Base-by-base conservation (phyloP, 1,140 invertebrate genomes). In the Trachelipus rathkii region DNA sequence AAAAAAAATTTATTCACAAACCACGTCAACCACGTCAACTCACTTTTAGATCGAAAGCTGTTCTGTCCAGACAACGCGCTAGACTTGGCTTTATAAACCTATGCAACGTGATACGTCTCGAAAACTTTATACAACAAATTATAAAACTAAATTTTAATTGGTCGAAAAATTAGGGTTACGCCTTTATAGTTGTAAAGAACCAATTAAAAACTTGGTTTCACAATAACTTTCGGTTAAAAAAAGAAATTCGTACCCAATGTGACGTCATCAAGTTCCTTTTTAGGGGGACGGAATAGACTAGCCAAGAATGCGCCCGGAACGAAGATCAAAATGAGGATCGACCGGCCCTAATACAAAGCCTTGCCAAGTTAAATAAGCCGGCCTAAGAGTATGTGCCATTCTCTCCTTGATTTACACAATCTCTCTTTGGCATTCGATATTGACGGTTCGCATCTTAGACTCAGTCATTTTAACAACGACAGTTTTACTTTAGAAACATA, bases 261-360 rank as follows among this genome's bases (percentile, higher is more conserved):
- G 50, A 60, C 50, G 50, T 60, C 11, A 15, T 15, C 50, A 19
- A 60, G 50, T 19, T 60, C 50, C 50, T 60, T 60, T 60, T 60
- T 60, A 60, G 50, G 50, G 50, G 50, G 50, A 60, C 50, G 50
- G 11, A 1, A 19, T 60, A 19, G 11, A 2, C 50, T 60, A 60
- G 50, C 50, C 50, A 60, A 60, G 50, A 60, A 60, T 60, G 50
- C 19, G 50, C 19, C 50, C 50, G 50, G 50, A 60, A 60, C 50
- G 50, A 19, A 60, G 50, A 13, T 60, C 50, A 15, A 60, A 60
- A 60, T 60, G 50, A 60, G 50, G 19, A 13, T 60, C 50, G 50
- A 60, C 50, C 50, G 50, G 50, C 50, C 50, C 19, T 13, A 15
- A 60, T 19, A 13, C 50, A 15, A 19, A 60, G 33, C 19, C 11